Evolutionary conservation across 2,797 vertebrate species (phyloP).

Genomic region (Channa striata): DNA sequence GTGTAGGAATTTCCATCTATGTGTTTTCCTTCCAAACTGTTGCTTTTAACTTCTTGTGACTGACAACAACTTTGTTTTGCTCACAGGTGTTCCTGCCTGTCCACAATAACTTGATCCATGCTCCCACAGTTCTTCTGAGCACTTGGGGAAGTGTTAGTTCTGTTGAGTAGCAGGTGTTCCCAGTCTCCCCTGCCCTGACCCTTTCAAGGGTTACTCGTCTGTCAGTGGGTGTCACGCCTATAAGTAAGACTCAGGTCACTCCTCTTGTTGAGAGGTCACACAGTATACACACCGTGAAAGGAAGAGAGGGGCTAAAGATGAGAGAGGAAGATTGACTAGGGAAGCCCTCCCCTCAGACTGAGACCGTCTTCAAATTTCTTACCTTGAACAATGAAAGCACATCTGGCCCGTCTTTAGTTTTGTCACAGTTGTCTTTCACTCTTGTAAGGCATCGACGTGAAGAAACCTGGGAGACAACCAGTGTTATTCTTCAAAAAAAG

Average conservation of each 20-base stretch:
- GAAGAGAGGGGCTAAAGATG: constrained; percentile 43
- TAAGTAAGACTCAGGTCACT: constrained; percentile 88
- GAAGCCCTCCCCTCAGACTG: constrained; percentile 48
- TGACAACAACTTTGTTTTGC: constrained; percentile 70
- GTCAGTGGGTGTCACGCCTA: constrained; percentile 88
- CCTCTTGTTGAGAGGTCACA: constrained; percentile 88
- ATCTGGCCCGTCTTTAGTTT: constrained; percentile 63
- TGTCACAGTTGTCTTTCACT: constrained; percentile 74
- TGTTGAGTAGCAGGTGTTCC: constrained; percentile 92
- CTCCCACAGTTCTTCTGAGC: constrained; percentile 56
- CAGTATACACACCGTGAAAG: constrained; percentile 79
- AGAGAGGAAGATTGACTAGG: constrained; percentile 75
- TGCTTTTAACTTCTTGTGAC: constrained; percentile 58
- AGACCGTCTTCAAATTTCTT: constrained; percentile 57
- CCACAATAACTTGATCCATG: constrained; percentile 46
- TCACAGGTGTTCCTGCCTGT: constrained; percentile 32
- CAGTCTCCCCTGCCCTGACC: constrained; percentile 80
- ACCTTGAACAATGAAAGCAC: constrained; percentile 69
- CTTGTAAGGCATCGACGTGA: constrained; percentile 63
- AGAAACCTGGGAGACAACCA: constrained; percentile 50
- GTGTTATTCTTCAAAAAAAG: constrained; percentile 61
- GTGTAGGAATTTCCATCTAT: constrained; percentile 41
- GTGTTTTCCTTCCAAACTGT: constrained; percentile 52
- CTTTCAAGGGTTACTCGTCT: constrained; percentile 89
- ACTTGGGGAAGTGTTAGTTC: constrained; percentile 67